Evolutionary conservation across 2,888 invertebrate species (phyloP), one percentile per base, ranked within the genome.

Genomic region (Patella ulyssiponensis): DNA sequence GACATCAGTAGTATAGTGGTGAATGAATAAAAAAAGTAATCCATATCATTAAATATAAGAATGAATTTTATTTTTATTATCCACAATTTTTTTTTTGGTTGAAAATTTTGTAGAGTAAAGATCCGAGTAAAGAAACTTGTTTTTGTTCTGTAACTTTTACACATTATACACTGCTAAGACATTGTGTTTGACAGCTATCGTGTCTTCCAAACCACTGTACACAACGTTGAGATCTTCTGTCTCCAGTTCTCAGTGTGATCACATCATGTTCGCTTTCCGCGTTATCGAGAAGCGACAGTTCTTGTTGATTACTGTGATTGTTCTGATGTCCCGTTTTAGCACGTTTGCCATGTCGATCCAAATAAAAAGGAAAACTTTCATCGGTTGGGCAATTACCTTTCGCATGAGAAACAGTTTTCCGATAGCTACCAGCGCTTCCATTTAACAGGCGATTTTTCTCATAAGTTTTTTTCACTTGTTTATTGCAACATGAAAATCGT

Each of bases 401-500:
- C 64, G 64, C 64, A 23, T 64, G 64, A 64, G 20, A 23, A 23
- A 20, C 64, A 3, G 14, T 23, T 11, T 64, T 64, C 64, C 64
- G 23, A 64, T 64, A 23, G 64, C 64, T 64, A 23, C 64, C 64
- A 64, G 20, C 23, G 64, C 64, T 64, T 20, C 64, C 64, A 64
- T 64, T 64, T 14, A 64, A 23, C 23, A 64, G 23, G 23, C 64
- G 64, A 20, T 64, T 64, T 64, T 64, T 64, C 64, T 64, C 64
- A 64, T 64, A 11, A 23, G 23, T 20, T 23, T 20, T 23, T 15
- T 64, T 64, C 64, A 64, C 64, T 14, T 64, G 20, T 64, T 23
- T 64, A 23, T 74, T 73, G 23, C 71, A 69, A 56, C 81, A 80
- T 3, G 44, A 53, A 27, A 81, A n/a, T 58, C 72, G 76, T 52